phyloP scores from a whole-genome alignment of 1,140 invertebrate genomes.

The Cyclargus thomasi region DNA sequence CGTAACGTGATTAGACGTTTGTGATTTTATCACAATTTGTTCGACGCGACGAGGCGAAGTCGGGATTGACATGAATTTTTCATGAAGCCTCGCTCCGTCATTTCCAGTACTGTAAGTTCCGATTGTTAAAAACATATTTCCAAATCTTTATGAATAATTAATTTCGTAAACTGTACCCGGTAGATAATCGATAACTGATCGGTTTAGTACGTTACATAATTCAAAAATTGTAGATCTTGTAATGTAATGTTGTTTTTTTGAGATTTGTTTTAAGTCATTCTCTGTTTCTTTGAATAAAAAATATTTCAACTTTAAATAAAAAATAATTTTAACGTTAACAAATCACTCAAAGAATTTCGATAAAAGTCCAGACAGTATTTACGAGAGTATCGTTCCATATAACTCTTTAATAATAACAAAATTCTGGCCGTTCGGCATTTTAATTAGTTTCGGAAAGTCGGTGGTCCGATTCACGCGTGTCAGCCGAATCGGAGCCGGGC shows the following conservation, averaged over 20 bases:
- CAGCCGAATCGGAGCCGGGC: slow-evolving; percentile 56
- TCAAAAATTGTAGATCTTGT: neutral
- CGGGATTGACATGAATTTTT: slow-evolving; percentile 63
- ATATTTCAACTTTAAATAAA: neutral
- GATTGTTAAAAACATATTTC: slow-evolving; percentile 30
- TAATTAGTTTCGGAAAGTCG: slow-evolving; percentile 24
- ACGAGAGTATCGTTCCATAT: neutral
- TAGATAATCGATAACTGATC: slow-evolving; percentile 12
- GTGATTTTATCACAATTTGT: slow-evolving; percentile 61
- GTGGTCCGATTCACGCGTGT: slow-evolving; percentile 43
- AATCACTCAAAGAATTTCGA: neutral
- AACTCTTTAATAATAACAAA: slow-evolving; percentile 7
- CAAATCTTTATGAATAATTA: slow-evolving; percentile 24
- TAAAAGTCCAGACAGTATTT: neutral
- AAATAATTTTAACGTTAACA: neutral
- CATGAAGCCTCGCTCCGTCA: slow-evolving; percentile 56
- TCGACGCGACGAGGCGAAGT: slow-evolving; percentile 36
- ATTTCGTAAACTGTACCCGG: slow-evolving; percentile 6
- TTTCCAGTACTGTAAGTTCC: slow-evolving; percentile 29
- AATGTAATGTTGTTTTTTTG: neutral
- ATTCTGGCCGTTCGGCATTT: slow-evolving; percentile 16
- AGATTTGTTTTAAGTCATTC: neutral
- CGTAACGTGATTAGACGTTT: slow-evolving; percentile 58
- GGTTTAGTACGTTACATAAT: neutral
- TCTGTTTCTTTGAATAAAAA: too few relatives aligned